Evolutionary conservation across 1,140 invertebrate species (phyloP), one percentile per base, ranked within the genome.

Genomic region (Lasioglossum baleicum): DNA sequence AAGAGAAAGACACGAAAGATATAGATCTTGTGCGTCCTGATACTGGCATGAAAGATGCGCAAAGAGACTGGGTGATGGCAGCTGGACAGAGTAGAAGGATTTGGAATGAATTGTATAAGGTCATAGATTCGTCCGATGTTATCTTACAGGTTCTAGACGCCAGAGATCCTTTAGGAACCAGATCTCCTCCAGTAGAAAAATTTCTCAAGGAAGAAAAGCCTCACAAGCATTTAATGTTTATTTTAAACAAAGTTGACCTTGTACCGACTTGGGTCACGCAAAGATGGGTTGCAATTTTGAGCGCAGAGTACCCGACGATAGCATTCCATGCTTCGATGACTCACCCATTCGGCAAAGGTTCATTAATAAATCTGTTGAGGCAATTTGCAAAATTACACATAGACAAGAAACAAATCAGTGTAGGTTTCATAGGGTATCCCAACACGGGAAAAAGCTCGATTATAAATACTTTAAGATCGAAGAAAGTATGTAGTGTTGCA

Each of bases 61-160:
- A 95, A 60, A 94, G 97, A 76, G 96, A 97, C 87, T 97, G 97
- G 96, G 95, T 98, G 6, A 98, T 98, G 95, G 95, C 94, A 68
- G 97, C 98, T 48, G 99, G 99, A 6, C 98, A 99, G 91, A 99
- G 98, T 88, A 99, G 96, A 94, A 95, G 99, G 87, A 99, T 99
- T 88, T 99, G 99, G 99, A 99, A 99, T 94, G 99, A 99, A 93
- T 92, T 99, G 10, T 99, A 99, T 91, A 99, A 99, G 95, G 98
- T 99, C 13, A 97, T 99, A 66, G 99, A 99, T 93, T 99, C 99
- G 11, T 99, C 98, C 2, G 99, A 99, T 95, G 98, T 99, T 10
- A 91, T 99, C 35, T 92, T 99, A 20, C 98, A 99, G 94, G 95
- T 98, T 7, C 93, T 99, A 64, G 98, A 99, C 95, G 98, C 98